Base-by-base conservation (phyloP, 2,113 vertebrate species). In the Pangasianodon hypophthalmus region DNA sequence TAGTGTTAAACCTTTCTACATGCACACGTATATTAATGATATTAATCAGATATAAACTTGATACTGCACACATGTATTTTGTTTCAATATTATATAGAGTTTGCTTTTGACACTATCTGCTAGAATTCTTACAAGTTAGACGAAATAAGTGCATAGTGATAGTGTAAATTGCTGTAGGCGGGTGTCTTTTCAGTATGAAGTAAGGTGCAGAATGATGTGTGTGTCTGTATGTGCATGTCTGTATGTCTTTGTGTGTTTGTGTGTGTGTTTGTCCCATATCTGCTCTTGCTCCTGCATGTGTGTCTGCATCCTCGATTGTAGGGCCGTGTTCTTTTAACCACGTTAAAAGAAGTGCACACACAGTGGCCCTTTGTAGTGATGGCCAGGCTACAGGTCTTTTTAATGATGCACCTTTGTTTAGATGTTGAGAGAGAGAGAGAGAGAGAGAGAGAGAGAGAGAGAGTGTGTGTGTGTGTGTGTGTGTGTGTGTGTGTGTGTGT, bases 371-470 rank as follows among this genome's bases (percentile, higher is more conserved):
- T 89, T 91, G 79, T 75, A 73, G 69, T 44, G 80, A 54, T 67
- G 85, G 69, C 60, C 41, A 91, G 32, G 84, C 87, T 86, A 79
- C 67, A 79, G 41, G 9, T 48, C 48, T 82, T 87, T 11, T 64
- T 90, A 88, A 85, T 86, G 84, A 91, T 54, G 52, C 44, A 85
- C 26, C 83, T 81, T 90, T 86, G 83, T 90, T 71, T 62, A 62
- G 18, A 62, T 41, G 60, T 37, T 80, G 77, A 73, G 87, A 77
- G 86, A 67, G 48, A 85, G 77, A 73, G 87, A 77, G 86, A 67
- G 89, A 86, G 81, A 44, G 11, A 73, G 29, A n/a, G 82, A 32
- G 83, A 50, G 69, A 44, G 88, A 44, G 54, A 50, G 75, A 64
- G 77, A 64, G 77, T 5, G 77, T 84, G 84, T 18, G 54, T 77